Conservation (phyloP, 2,797 vertebrate genomes). For the Microctenopoma lineatum region DNA sequence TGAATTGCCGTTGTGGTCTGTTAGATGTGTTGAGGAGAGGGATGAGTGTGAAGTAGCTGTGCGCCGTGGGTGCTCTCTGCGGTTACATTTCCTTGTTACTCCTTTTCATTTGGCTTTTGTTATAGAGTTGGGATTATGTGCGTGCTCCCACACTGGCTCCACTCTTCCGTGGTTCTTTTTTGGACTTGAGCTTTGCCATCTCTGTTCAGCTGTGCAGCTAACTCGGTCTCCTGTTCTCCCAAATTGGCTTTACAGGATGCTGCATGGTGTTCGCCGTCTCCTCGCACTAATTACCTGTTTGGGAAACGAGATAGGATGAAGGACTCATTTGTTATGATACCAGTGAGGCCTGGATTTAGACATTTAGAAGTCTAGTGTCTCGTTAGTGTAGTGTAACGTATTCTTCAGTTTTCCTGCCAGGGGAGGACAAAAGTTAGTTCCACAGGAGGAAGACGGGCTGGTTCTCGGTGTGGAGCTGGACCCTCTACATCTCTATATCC, state of each 20-base stretch:
- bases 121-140: constrained; percentile 40
- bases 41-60: constrained; percentile 27
- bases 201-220: constrained; percentile 39
- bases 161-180: constrained; percentile 26
- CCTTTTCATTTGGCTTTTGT: constrained; percentile 46
- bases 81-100: constrained; percentile 34
- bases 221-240: constrained; percentile 17
- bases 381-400: not conserved
- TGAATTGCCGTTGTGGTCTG: constrained; percentile 40
- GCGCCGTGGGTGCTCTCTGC: constrained; percentile 51
- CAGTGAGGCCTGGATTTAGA: constrained; percentile 1
- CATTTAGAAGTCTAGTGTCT: constrained; percentile 1
- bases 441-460: too few species aligned
- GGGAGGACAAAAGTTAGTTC: too few species aligned
- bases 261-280: constrained; percentile 49
- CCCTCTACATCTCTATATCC: too few species aligned
- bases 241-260: constrained; percentile 16
- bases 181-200: constrained; percentile 26
- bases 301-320: constrained; percentile 13
- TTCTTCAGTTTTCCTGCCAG: not conserved
- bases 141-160: constrained; percentile 5
- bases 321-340: constrained; percentile 13
- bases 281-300: constrained; percentile 57
- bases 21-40: constrained; percentile 40
- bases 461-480: too few species aligned